Evolutionary conservation across 30 jellyfish, hydroid and myxozoan genomes (phyloP), one percentile per base, ranked within the genome.

Genomic region (Catostylus mosaicus): DNA sequence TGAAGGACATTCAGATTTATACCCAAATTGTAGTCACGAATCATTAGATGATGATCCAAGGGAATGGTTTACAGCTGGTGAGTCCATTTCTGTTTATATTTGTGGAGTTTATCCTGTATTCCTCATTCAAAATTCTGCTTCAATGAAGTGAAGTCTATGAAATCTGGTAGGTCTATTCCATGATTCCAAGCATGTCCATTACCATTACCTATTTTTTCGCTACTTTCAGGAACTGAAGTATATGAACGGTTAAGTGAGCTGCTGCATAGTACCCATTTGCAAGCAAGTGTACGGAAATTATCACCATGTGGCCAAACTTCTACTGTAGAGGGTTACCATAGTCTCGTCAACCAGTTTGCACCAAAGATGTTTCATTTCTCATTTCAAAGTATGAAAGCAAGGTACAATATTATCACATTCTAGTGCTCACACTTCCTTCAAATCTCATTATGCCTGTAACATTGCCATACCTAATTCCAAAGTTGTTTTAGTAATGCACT

Each of bases 221-320:
- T n/a, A n/a, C n/a, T 54, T 54, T 19, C 43, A 61, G 74, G 74
- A 61, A 61, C 74, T 26, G 79, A 67, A 37, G 59, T 26, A 37
- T 33, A 33, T 38, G 79, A 67, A 31, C 18, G 79, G 30, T 67
- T 67, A 30, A 33, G 61, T 33, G 61, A 67, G 61, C 59, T 67
- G 34, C 61, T 67, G 79, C 61, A 67, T 27, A 67, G 61, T 37
- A 67, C 59, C 61, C 61, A 31, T 11, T 37, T 67, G 19, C 79
- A 26, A 31, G 61, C 59, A 31, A 37, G 61, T 32, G 33, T 67
- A 26, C 46, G 38, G 19, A 67, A 67, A 18, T 30, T 37, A 7
- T 67, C 79, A 26, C 79, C 79, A 33, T 67, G 61, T 67, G 79
- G 79, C 26, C 79, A 67, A 47, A 67, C 79, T 26, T 67, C 79